Evolutionary conservation across 2,888 invertebrate species (phyloP).

Genomic region (Pristionchus exspectatus): DNA sequence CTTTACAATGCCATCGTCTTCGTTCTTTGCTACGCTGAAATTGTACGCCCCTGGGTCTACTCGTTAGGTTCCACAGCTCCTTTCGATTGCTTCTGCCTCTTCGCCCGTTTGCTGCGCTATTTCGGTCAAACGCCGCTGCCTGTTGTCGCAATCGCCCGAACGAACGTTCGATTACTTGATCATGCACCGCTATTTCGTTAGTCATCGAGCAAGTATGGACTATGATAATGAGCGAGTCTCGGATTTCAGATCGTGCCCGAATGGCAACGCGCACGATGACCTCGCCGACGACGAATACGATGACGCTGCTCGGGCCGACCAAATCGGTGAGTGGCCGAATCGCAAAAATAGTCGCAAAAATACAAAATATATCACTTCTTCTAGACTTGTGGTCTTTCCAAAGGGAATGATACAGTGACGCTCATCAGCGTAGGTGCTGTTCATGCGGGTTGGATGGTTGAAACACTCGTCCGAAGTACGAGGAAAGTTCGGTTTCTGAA

Average conservation of each 20-base stretch:
- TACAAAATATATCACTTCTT: too few species aligned
- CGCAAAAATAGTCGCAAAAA: too few species aligned
- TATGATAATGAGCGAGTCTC: too few species aligned
- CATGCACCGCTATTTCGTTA: not conserved
- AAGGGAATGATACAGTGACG: too few species aligned
- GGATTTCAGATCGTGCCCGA: not conserved
- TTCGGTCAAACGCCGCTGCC: not conserved
- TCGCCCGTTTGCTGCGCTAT: not conserved
- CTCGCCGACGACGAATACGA: not conserved
- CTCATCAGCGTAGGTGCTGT: too few species aligned
- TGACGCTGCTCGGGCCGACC: not conserved
- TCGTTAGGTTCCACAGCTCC: too few species aligned
- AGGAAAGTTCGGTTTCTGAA: not conserved
- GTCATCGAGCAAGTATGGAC: too few species aligned
- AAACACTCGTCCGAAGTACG: too few species aligned
- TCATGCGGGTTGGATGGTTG: too few species aligned
- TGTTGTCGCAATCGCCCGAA: not conserved
- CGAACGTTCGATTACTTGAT: not conserved
- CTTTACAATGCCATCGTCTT: not conserved
- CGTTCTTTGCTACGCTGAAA: not conserved
- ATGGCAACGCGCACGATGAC: not conserved
- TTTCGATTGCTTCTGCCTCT: not conserved
- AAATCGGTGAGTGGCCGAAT: conserved; percentile 7
- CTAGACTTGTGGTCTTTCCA: too few species aligned
- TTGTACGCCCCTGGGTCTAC: not conserved